Conservation (phyloP, 2,888 invertebrate species). For the Tethea ocularis region DNA sequence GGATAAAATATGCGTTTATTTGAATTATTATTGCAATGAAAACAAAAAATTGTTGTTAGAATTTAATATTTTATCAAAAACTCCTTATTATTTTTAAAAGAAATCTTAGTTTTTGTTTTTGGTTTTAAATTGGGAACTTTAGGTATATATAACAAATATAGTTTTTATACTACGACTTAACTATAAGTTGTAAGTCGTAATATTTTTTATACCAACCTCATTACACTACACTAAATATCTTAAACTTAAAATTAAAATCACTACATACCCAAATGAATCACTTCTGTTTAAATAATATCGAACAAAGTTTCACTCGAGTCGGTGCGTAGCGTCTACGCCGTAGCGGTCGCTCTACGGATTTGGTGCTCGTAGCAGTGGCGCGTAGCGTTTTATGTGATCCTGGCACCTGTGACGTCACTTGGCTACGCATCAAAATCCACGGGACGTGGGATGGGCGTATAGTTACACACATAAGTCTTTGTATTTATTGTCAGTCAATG, state of each 20-base stretch:
- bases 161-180: not conserved
- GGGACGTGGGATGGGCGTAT: slow-evolving; percentile 63
- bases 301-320: slow-evolving; percentile 38
- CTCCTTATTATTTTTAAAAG: too few species aligned
- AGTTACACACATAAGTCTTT: slow-evolving; percentile 43
- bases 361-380: slow-evolving; percentile 55
- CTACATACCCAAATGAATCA: slow-evolving; percentile 28
- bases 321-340: slow-evolving; percentile 72
- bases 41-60: too few species aligned
- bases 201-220: not conserved
- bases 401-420: slow-evolving; percentile 68
- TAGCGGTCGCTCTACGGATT: slow-evolving; percentile 64
- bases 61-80: too few species aligned
- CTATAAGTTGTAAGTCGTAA: too few species aligned
- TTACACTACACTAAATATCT: not conserved
- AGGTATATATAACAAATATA: too few species aligned
- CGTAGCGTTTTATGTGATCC: slow-evolving; percentile 63
- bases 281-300: slow-evolving; percentile 18
- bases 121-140: too few species aligned
- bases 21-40: too few species aligned
- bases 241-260: slow-evolving; percentile 12
- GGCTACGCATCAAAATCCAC: slow-evolving; percentile 54
- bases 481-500: slow-evolving; percentile 19
- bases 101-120: too few species aligned
- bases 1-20: too few species aligned